Percentiles rank a stretch among this genome's conserved stretches.
phyloP scores from a whole-genome alignment of 2,888 invertebrate species.

The Cylloceria caligata region DNA sequence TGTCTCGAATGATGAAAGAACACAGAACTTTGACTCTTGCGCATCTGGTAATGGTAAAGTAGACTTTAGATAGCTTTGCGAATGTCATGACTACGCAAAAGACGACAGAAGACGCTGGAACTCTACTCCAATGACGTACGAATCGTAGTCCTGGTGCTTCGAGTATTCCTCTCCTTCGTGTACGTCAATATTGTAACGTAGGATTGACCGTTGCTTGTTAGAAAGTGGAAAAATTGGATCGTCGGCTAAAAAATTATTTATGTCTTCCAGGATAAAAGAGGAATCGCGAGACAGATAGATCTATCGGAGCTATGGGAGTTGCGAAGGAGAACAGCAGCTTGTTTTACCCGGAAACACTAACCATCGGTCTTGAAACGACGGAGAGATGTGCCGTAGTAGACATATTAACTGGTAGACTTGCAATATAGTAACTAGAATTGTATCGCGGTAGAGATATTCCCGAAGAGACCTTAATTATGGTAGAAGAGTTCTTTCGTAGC shows the following conservation, averaged over 20 bases:
- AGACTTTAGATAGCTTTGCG: slow-evolving; percentile 39
- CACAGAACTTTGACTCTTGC: background rate
- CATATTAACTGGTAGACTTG: too few relatives aligned
- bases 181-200: slow-evolving; percentile 21
- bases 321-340: too few relatives aligned
- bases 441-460: too few relatives aligned
- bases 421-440: too few relatives aligned
- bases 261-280: too few relatives aligned
- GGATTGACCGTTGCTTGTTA: background rate
- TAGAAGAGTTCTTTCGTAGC: too few relatives aligned
- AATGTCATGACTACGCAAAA: slow-evolving; percentile 29
- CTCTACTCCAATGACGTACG: slow-evolving; percentile 1
- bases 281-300: too few relatives aligned
- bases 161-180: background rate
- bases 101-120: slow-evolving; percentile 23
- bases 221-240: background rate
- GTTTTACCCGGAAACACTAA: too few relatives aligned
- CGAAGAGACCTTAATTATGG: too few relatives aligned
- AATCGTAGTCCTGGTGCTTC: slow-evolving; percentile 3
- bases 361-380: too few relatives aligned
- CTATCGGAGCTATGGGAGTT: too few relatives aligned
- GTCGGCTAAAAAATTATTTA: background rate
- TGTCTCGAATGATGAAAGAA: slow-evolving; percentile 25
- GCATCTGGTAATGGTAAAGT: slow-evolving; percentile 42
- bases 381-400: too few relatives aligned